Evolutionary conservation across 2,888 invertebrate genomes (phyloP), one percentile per base, ranked within the genome.

Genomic region (Lasius fuliginosus): DNA sequence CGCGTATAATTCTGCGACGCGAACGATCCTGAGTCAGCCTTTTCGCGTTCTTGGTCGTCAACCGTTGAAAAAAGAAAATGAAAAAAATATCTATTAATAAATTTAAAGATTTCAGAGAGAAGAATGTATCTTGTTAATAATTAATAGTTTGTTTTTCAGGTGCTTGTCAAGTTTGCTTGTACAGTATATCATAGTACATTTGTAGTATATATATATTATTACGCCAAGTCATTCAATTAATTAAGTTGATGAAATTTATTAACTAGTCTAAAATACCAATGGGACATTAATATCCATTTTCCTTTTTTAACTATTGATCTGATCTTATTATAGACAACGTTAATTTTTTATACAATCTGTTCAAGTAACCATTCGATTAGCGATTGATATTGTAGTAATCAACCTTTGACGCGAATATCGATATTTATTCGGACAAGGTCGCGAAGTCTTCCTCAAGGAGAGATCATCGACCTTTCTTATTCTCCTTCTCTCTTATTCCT

Each of bases 401-500:
- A 75, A 75, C 23, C 46, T 75, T 68, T n/a, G 40, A 67, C 53
- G 76, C 53, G 69, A 77, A 74, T 79, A 74, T 79, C 74, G 46
- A 71, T 60, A 18, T n/a, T 77, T 40, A 79, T 71, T 71, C 46
- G 79, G 79, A 60, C 87, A 89, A 90, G 87, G 87, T 87, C 86
- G 86, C 60, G 62, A 82, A 67, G 71, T 79, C 82, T 58, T 84
- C 58, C 82, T 85, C 84, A 82, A 90, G 86, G 89, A n/a, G 89
- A n/a, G 53, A 88, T 88, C 90, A 86, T 87, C 84, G 85, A 90
- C 87, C 88, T 82, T 36, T 11, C 85, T 56, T 53, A 12, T 71
- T 65, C 83, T 65, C 46, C 15, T 71, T 74, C 58, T 53, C 67
- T 67, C 65, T 82, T 33, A 49, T 62, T 65, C 85, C 82, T 74